These are phyloP conservation scores for Drosophila kuntzei DNA, from an alignment of 2,888 invertebrate species.

Conservation along the genomic window DNA sequence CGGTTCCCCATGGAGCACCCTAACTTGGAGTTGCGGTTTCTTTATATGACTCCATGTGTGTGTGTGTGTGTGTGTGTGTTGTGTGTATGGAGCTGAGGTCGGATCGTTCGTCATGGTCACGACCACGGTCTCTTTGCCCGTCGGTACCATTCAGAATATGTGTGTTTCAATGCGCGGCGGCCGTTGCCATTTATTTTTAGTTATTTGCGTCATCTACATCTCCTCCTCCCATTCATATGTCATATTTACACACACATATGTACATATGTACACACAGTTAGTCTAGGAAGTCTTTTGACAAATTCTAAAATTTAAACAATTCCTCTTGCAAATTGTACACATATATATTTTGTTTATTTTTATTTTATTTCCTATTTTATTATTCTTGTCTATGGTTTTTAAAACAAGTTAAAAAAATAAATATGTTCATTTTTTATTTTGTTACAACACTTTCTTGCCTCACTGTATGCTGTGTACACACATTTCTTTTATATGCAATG, in stretches of 20 bases:
- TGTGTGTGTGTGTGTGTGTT: conserved; percentile 8
- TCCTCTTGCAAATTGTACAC: too few relatives aligned
- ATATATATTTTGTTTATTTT: too few relatives aligned
- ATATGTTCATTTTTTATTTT: too few relatives aligned
- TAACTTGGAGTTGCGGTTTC: conserved; percentile 36
- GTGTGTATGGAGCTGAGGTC: conserved; percentile 45
- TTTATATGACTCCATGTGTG: conserved; percentile 13
- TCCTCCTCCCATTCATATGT: conserved; percentile 43
- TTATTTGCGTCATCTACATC: conserved; percentile 83
- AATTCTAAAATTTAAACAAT: too few relatives aligned
- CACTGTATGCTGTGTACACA: conserved; percentile 8
- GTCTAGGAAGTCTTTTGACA: too few relatives aligned
- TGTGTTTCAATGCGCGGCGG: conserved; percentile 48
- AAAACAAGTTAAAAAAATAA: too few relatives aligned
- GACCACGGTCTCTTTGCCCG: conserved; percentile 60
- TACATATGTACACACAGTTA: conserved; percentile 3
- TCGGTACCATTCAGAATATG: conserved; percentile 44
- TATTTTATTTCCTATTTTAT: too few relatives aligned
- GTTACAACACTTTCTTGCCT: too few relatives aligned
- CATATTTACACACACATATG: conserved; percentile 27
- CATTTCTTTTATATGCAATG: conserved; percentile 50
- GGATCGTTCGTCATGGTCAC: conserved; percentile 69
- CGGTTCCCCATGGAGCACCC: conserved; percentile 31
- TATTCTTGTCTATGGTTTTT: too few relatives aligned
- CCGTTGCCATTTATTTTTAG: conserved; percentile 80